Evolutionary conservation across 1,140 invertebrate genomes (phyloP).

Genomic region (Colletes gigas): DNA sequence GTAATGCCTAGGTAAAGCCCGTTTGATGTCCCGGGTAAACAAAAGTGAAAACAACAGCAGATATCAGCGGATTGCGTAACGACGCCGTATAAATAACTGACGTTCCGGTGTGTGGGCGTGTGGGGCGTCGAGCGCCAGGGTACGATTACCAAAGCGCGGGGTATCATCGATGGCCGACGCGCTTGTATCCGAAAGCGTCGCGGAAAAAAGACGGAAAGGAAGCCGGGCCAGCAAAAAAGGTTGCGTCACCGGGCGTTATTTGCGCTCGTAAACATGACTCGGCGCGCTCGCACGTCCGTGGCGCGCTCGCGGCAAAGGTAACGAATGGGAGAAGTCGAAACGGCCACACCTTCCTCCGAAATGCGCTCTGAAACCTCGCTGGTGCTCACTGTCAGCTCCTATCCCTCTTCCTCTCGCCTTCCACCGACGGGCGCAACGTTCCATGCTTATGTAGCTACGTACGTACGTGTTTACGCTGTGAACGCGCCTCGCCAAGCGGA

Average conservation of each 20-base stretch:
- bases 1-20: not conserved
- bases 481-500: conserved; percentile 63
- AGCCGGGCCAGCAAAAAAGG: conserved; percentile 34
- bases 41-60: conserved; percentile 7
- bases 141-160: conserved; percentile 13
- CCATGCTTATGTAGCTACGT: conserved; percentile 40
- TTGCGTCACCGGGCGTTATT: conserved; percentile 44
- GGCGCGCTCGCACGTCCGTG: conserved; percentile 25
- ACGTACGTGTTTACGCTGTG: conserved; percentile 62
- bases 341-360: conserved; percentile 60
- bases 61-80: conserved; percentile 5
- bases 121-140: not conserved
- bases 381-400: conserved; percentile 25
- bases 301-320: conserved; percentile 55
- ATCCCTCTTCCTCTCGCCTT: not conserved
- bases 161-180: not conserved
- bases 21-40: not conserved
- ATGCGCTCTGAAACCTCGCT: conserved; percentile 45
- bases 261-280: conserved; percentile 52
- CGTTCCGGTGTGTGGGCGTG: not conserved
- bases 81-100: too few species aligned
- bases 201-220: conserved; percentile 8
- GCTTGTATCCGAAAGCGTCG: not conserved
- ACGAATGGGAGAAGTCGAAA: conserved; percentile 64
- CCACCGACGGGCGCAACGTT: not conserved